Percentiles rank a stretch among this genome's conserved stretches.
phyloP scores from a whole-genome alignment of 2,113 vertebrate genomes.

The Hippocampus zosterae region DNA sequence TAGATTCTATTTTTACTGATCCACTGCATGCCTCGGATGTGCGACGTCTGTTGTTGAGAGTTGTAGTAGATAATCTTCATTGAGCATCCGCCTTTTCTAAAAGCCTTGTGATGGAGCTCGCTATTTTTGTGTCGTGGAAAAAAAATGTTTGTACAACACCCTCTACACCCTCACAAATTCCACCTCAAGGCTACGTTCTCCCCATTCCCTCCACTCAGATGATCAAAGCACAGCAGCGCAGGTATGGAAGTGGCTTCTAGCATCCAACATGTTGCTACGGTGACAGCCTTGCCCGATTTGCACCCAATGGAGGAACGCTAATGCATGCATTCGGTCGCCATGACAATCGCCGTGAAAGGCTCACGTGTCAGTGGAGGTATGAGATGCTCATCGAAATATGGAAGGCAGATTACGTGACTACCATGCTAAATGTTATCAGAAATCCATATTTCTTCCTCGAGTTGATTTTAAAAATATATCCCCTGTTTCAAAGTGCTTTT shows the following conservation, averaged over 20 bases:
- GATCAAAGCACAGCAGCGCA: conserved; percentile 21
- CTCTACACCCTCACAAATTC: background rate
- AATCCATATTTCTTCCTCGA: background rate
- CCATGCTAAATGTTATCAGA: background rate
- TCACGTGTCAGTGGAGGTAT: conserved; percentile 3
- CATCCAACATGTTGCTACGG: conserved; percentile 25
- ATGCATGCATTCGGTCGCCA: background rate
- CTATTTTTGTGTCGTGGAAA: background rate
- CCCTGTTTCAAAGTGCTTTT: background rate
- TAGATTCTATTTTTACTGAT: conserved; percentile 2
- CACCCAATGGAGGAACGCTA: background rate
- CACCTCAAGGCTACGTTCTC: background rate
- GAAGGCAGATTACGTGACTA: background rate
- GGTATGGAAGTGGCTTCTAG: conserved; percentile 16
- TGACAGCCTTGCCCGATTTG: conserved; percentile 5
- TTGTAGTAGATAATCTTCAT: background rate
- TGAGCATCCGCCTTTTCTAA: background rate
- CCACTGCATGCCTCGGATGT: conserved; percentile 6
- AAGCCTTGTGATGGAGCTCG: background rate
- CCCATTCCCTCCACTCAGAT: conserved; percentile 36
- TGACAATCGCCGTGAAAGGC: background rate
- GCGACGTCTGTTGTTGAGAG: background rate
- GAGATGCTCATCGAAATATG: conserved; percentile 1
- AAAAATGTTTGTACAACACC: background rate
- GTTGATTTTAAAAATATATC: background rate